Base-by-base conservation (phyloP, 2,797 vertebrate species). In the Falco concolor region DNA sequence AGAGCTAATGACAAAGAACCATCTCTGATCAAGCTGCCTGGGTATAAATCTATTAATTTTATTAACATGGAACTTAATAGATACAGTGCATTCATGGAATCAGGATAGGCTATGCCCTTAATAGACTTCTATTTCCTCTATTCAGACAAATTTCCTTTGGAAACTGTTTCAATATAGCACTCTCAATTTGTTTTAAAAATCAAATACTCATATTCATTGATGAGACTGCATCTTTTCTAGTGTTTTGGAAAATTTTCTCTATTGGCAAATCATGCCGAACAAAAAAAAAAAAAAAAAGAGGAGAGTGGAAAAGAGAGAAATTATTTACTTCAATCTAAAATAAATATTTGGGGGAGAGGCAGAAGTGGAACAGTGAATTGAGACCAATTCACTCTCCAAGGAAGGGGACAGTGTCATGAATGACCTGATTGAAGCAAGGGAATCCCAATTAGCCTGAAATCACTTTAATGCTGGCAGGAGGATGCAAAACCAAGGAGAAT, bases 171-270 rank as follows among this genome's bases (percentile, higher is more conserved):
- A 93, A 56, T 28, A 49, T 1, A 70, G 52, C 38, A 52, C 64
- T 80, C 42, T 88, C 27, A 47, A 87, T 93, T 97, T 96, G 30
- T 38, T 84, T 69, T 87, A 60, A 30, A 96, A 96, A 94, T 89
- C 23, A 2, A 81, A 88, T 59, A 87, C 89, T 87, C 10, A 22
- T 49, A 52, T 70, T 82, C 67, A 76, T 87, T 59, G n/a, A 61
- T 52, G 7, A 20, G 13, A 54, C 16, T 64, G 69, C 23, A 56
- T 21, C 15, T n/a, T n/a, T 88, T 23, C 68, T 6, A 9, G 6
- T 3, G 2, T 5, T 85, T 89, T 49, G 28, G 10, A 75, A 64
- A 53, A 8, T 49, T 68, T 79, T 64, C 19, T 70, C 18, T 30
- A 9, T n/a, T 40, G 18, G 19, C 3, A 90, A 83, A 73, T 53